Base-by-base conservation (phyloP, 2,888 invertebrate species). In the Sympetrum striolatum region DNA sequence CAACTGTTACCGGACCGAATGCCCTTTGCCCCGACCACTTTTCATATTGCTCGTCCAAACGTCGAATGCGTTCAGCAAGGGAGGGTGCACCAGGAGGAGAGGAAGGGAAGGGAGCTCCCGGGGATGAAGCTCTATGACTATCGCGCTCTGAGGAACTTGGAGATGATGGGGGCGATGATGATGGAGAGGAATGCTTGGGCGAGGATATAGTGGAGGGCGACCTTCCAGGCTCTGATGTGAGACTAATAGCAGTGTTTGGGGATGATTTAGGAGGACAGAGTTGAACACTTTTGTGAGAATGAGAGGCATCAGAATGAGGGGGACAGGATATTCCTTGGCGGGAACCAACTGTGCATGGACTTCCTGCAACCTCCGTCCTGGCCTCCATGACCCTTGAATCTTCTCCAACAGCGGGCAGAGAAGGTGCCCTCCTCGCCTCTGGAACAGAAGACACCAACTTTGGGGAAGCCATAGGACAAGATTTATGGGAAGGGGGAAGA, bases 41-140 rank as follows among this genome's bases (percentile, higher is more conserved):
- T 93, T 98, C 98, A 93, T 98, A 98, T 93, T 98, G 98, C 94
- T 98, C 98, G 94, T 99, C 98, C 91, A 99, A 95, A 90, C 97
- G 98, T 92, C 97, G 96, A 92, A 99, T 98, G 92, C 98, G 95
- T 93, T 99, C 98, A 93, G 99, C 98, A 92, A 99, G 95, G 39
- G 97, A 96, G 12, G 95, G 94, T 58, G 94, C 94, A 60, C 92
- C 92, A 18, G 93, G 93, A 37, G 86, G 86, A 37, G 86, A 86
- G 60, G 86, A 37, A 0, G 86, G 86, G 60, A 86, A 86, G n/a
- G 86, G 86, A 18, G 35, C 60, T 35, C 86, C 86, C 86, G 95
- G 95, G 4, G 97, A 97, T 92, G 96, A 96, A 91, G 96, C 96
- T 64, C 96, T 95, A 3, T 96, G 96, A 31, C 95, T 94, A 91